Evolutionary conservation across 2,797 vertebrate genomes (phyloP).

Genomic region (Sardinella longiceps): DNA sequence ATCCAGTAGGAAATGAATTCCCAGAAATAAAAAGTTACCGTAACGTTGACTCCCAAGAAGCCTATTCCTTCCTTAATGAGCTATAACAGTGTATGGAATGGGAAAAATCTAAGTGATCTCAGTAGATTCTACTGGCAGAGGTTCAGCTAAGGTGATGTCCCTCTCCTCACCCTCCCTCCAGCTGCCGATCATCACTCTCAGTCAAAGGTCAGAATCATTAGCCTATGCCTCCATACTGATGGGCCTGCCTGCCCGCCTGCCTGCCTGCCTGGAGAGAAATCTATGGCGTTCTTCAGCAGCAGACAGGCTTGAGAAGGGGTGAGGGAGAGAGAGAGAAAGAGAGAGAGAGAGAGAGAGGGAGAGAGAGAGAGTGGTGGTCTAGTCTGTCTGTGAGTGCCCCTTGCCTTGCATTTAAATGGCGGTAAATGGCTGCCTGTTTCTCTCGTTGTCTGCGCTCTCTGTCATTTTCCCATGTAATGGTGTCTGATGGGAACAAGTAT

Average conservation of each 20-base stretch:
- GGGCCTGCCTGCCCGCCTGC: slow-evolving; percentile 21
- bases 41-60: background rate
- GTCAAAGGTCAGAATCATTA: slow-evolving; percentile 50
- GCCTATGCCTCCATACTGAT: slow-evolving; percentile 32
- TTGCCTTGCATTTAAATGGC: slow-evolving; percentile 58
- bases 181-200: slow-evolving; percentile 40
- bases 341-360: background rate
- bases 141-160: slow-evolving; percentile 49
- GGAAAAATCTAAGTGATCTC: background rate
- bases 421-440: slow-evolving; percentile 54
- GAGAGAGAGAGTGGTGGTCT: background rate
- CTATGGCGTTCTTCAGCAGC: slow-evolving; percentile 45
- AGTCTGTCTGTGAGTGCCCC: slow-evolving; percentile 25
- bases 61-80: background rate
- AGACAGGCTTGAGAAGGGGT: background rate
- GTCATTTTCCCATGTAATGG: slow-evolving; percentile 58
- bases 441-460: slow-evolving; percentile 47
- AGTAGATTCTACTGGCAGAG: background rate
- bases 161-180: background rate
- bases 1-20: too few relatives aligned
- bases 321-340: background rate
- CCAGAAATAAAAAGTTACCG: background rate
- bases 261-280: slow-evolving; percentile 43
- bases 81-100: background rate
- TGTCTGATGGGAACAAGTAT: slow-evolving; percentile 54